Evolutionary conservation across 2,113 vertebrate genomes (phyloP).

Genomic region (Sylvietta virens): DNA sequence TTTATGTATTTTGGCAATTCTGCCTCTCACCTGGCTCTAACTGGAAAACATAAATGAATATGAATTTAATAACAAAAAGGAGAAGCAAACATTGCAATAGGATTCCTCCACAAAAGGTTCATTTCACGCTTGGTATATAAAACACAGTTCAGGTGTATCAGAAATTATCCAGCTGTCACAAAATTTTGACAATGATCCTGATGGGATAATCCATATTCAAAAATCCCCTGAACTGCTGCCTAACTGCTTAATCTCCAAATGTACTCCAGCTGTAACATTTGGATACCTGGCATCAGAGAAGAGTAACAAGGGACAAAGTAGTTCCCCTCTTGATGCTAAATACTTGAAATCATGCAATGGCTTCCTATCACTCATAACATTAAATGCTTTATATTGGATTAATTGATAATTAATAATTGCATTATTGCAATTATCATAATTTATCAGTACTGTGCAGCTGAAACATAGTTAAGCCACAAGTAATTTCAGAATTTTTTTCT

Average conservation of each 20-base stretch:
- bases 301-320: neutral
- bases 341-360: neutral
- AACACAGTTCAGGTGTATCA: neutral
- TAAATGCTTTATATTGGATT: neutral
- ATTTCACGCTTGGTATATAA: neutral
- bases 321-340: neutral
- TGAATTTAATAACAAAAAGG: neutral
- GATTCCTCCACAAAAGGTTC: neutral
- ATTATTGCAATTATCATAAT: neutral
- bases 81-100: neutral
- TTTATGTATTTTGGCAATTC: constrained; percentile 24
- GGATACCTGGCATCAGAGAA: neutral
- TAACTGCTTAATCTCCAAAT: neutral
- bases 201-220: neutral
- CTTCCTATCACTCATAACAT: neutral
- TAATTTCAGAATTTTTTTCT: neutral
- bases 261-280: neutral
- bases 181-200: neutral
- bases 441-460: neutral
- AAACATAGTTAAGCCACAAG: neutral
- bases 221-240: neutral
- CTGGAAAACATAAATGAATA: constrained; percentile 1
- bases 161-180: neutral
- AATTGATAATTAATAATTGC: neutral
- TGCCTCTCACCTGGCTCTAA: neutral